phyloP scores from a whole-genome alignment of 2,113 vertebrate species.

The Chaenocephalus aceratus region DNA sequence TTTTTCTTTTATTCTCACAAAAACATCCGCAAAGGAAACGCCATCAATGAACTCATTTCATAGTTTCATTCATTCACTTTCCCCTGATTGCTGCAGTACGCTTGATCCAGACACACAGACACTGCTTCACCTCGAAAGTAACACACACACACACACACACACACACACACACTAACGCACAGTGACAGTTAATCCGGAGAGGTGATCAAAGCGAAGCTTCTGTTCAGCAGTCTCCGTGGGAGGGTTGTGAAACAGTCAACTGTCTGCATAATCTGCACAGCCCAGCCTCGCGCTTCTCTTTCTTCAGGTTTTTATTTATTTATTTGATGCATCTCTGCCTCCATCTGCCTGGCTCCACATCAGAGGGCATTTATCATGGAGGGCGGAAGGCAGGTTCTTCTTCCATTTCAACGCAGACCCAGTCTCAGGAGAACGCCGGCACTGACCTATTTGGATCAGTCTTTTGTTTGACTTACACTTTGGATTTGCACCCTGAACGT shows the following conservation, averaged over 20 bases:
- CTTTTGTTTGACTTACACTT: slow-evolving; percentile 11
- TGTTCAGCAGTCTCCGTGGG: slow-evolving; percentile 72
- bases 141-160: slow-evolving; percentile 29
- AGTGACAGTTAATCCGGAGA: slow-evolving; percentile 66
- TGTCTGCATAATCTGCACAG: slow-evolving; percentile 60
- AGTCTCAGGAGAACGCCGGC: slow-evolving; percentile 32
- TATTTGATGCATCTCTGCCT: slow-evolving; percentile 24
- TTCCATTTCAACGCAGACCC: neutral
- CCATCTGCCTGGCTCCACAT: slow-evolving; percentile 46
- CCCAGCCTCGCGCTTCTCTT: slow-evolving; percentile 28
- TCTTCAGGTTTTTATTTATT: neutral
- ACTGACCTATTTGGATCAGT: slow-evolving; percentile 46
- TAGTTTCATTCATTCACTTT: neutral
- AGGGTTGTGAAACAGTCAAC: slow-evolving; percentile 73
- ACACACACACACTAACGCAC: slow-evolving; percentile 31
- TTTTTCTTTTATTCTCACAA: slow-evolving; percentile 2
- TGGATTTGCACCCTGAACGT: neutral
- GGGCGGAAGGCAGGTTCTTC: slow-evolving; percentile 24
- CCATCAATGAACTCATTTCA: neutral
- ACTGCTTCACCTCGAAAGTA: slow-evolving; percentile 19
- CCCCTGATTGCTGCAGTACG: slow-evolving; percentile 17
- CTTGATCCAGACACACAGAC: neutral
- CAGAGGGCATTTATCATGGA: slow-evolving; percentile 20
- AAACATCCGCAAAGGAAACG: slow-evolving; percentile 1
- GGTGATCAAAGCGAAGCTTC: slow-evolving; percentile 74